phyloP scores from a whole-genome alignment of 2,113 vertebrate genomes.

The human region DNA sequence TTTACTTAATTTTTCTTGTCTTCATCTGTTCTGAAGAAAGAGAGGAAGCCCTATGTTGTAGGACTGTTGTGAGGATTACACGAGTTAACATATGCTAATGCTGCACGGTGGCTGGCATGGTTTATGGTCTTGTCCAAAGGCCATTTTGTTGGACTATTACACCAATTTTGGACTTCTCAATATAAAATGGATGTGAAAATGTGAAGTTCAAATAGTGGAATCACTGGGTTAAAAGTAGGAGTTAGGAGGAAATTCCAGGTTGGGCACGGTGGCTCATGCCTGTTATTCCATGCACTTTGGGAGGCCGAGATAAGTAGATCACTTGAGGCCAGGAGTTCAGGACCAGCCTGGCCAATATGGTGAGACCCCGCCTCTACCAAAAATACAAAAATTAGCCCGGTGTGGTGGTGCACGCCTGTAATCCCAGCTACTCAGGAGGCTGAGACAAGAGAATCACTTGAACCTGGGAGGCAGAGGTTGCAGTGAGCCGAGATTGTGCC shows the following conservation, averaged over 20 bases:
- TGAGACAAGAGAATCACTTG: too few species aligned
- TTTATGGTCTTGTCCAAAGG: neutral
- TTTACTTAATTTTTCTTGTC: neutral
- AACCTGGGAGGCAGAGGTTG: too few species aligned
- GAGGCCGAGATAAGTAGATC: too few species aligned
- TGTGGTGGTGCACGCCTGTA: too few species aligned
- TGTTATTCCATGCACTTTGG: too few species aligned
- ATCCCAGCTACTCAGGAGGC: too few species aligned
- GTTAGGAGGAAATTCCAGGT: neutral
- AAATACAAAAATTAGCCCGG: too few species aligned
- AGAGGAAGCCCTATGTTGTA: neutral
- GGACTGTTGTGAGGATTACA: neutral
- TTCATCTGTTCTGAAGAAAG: neutral
- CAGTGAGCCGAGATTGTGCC: too few species aligned
- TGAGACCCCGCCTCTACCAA: too few species aligned
- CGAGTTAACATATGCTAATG: neutral
- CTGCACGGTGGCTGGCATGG: neutral
- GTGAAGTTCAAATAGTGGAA: neutral
- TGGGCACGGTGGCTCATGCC: too few species aligned
- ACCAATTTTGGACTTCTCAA: neutral
- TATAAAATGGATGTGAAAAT: conserved; percentile 17
- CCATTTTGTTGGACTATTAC: neutral
- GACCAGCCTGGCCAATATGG: too few species aligned
- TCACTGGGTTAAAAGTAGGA: neutral
- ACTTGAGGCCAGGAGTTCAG: too few species aligned